Base-by-base conservation (phyloP, 2,888 invertebrate species). In the Drosophila yooni region DNA sequence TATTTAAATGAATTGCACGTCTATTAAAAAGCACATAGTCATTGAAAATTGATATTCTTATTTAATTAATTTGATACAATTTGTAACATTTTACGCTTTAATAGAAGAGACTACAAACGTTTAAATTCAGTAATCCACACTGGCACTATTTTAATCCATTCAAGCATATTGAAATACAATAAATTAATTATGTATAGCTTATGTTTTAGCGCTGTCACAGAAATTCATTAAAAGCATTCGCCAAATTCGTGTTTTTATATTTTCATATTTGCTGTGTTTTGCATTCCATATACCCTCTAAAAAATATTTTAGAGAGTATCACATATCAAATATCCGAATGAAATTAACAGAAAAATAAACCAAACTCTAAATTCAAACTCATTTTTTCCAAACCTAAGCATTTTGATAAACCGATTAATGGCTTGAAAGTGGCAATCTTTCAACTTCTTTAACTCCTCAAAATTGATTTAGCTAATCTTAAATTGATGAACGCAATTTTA, bases 11-110 rank as follows among this genome's bases (percentile, higher is more conserved):
- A 72, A 63, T 48, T 11, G 59, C 81, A 77, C 77, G 57, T 56
- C 53, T 65, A 70, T 81, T 77, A 70, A 78, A 54, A 60, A 18
- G 77, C 77, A 77, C 73, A 53, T 68, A 68, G 63, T 46, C 67
- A 46, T 40, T 64, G 48, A n/a, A 40, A 56, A 68, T 60, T 46
- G 15, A 62, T 48, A 62, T 52, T 59, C 75, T 33, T 34, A 50
- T 34, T 52, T 60, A 48, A 56, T 27, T 48, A 34, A 29, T 40
- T 69, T 57, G 27, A 34, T 21, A 40, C 1, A 50, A 34, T 58
- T 48, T n/a, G 2, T 3, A 3, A 15, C 10, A 15, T 36, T 36
- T 21, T 18, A 34, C 27, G 51, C 29, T 36, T 54, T 27, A 66
- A 34, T 31, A 61, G 25, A 56, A 51, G n/a, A 40, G 15, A 43